Evolutionary conservation across 1,140 invertebrate species (phyloP).

Genomic region (Lanistes nyassanus): DNA sequence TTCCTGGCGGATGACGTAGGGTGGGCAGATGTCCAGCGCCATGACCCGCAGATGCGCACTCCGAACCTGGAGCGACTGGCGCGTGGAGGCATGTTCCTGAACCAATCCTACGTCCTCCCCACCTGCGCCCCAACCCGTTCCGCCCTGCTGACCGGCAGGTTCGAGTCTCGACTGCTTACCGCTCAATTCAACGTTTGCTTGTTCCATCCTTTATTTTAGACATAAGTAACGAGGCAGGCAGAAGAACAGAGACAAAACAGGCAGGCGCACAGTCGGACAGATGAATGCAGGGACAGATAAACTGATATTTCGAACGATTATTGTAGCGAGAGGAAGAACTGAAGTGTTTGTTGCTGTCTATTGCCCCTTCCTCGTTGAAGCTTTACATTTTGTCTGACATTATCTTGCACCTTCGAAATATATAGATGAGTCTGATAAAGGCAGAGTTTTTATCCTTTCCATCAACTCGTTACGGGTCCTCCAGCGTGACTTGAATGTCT

Average conservation of each 20-base stretch:
- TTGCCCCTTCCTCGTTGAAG: neutral
- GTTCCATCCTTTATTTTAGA: neutral
- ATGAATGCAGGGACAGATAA: neutral
- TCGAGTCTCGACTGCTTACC: too few relatives aligned
- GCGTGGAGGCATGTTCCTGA: constrained; percentile 47
- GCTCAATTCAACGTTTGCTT: too few relatives aligned
- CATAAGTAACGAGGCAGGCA: too few relatives aligned
- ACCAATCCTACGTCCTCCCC: constrained; percentile 53
- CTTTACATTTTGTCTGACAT: neutral
- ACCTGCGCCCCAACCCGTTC: constrained; percentile 47
- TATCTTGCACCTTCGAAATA: neutral
- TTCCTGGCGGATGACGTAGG: constrained; percentile 41
- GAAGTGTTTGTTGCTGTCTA: neutral
- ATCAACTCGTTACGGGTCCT: neutral
- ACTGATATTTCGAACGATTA: neutral
- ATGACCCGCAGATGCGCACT: constrained; percentile 57
- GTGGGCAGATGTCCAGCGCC: constrained; percentile 63
- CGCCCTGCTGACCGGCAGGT: constrained; percentile 16
- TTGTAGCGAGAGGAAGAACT: neutral
- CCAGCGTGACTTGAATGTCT: neutral
- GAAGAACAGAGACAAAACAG: too few relatives aligned
- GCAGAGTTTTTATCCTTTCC: too few relatives aligned
- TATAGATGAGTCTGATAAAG: neutral
- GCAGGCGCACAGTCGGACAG: too few relatives aligned
- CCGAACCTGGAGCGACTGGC: constrained; percentile 62